These are phyloP conservation scores for Poeciliopsis presidionis DNA, from an alignment of 2,797 vertebrate genomes.

Conservation along the genomic window DNA sequence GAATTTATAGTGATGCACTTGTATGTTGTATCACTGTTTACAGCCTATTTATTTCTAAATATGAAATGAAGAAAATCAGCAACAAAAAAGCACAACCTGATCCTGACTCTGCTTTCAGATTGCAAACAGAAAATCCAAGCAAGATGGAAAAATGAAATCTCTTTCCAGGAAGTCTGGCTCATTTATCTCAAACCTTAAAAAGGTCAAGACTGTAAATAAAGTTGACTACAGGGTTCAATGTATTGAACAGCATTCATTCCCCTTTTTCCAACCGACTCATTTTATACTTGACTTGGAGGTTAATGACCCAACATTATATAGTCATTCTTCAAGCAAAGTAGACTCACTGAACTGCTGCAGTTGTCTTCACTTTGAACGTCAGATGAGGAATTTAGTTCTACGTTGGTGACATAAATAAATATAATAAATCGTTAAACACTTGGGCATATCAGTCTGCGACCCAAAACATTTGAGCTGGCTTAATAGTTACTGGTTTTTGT, in stretches of 20 bases:
- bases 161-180: conserved; percentile 37
- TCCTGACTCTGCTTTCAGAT: conserved; percentile 17
- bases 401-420: background rate
- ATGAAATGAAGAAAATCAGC: conserved; percentile 1
- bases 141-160: conserved; percentile 28
- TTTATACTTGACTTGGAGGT: conserved; percentile 37
- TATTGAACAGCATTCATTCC: conserved; percentile 10
- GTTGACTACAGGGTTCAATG: conserved; percentile 20
- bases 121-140: conserved; percentile 43
- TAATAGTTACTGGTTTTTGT: background rate
- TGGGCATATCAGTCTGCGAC: background rate
- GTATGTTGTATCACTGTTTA: background rate
- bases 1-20: background rate
- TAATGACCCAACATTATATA: background rate
- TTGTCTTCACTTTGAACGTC: background rate
- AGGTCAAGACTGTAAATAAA: conserved; percentile 42
- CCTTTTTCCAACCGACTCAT: conserved; percentile 22
- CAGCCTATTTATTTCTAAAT: background rate
- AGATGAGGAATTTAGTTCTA: background rate
- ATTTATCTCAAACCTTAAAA: conserved; percentile 40
- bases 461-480: background rate
- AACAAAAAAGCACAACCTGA: conserved; percentile 17
- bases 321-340: background rate
- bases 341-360: background rate
- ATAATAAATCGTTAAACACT: background rate